Percentiles rank a stretch among this genome's conserved stretches.
Conservation (phyloP, 2,797 vertebrate species). For the Phoxinus dragarum region DNA sequence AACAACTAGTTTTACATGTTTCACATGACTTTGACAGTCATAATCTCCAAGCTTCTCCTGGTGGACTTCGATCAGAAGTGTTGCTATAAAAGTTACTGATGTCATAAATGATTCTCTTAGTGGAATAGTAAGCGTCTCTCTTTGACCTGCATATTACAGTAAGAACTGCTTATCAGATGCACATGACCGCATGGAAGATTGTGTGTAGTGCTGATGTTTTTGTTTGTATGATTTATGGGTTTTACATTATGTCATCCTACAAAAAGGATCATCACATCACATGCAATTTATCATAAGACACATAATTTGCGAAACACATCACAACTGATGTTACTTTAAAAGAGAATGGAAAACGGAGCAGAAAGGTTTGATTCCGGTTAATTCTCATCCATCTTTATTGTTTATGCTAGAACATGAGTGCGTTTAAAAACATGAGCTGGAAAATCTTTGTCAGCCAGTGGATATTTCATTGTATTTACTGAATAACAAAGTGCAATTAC, state of each 20-base stretch:
- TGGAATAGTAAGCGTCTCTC: not conserved
- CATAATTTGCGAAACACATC: not conserved
- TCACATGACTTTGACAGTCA: constrained; percentile 14
- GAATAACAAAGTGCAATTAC: constrained; percentile 55
- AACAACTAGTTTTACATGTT: not conserved
- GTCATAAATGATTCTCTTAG: not conserved
- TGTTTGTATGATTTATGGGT: not conserved
- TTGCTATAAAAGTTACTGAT: constrained; percentile 56
- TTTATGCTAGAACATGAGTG: constrained; percentile 65
- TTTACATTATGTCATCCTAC: too few species aligned
- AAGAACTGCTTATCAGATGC: not conserved
- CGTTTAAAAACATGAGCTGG: constrained; percentile 60
- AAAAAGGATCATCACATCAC: not conserved
- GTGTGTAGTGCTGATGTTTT: not conserved
- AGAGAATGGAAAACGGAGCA: constrained; percentile 45
- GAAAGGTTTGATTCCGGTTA: constrained; percentile 61
- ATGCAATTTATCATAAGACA: not conserved
- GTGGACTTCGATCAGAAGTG: constrained; percentile 13
- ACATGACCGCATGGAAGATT: not conserved
- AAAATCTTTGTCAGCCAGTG: constrained; percentile 50
- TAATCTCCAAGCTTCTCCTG: not conserved
- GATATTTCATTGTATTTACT: constrained; percentile 50
- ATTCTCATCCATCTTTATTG: constrained; percentile 68
- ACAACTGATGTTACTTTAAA: not conserved
- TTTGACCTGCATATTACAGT: not conserved